These are phyloP conservation scores for Rotaria magnacalcarata DNA, from an alignment of 2,888 invertebrate species.

Conservation along the genomic window DNA sequence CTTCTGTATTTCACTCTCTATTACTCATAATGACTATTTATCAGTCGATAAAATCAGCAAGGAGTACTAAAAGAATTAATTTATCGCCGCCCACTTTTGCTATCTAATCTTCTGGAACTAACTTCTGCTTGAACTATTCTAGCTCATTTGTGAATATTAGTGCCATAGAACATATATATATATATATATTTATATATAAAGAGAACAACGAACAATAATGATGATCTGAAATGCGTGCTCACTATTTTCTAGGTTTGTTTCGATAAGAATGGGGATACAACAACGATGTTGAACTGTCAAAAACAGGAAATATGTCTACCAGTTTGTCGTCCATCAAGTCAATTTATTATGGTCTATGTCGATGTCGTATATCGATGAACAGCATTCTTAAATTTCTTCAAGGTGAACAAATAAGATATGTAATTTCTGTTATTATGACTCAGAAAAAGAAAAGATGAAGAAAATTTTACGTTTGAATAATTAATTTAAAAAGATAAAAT, in stretches of 20 bases:
- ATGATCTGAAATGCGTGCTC: neutral
- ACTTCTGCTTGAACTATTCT: neutral
- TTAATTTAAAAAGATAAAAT: neutral
- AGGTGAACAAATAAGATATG: neutral
- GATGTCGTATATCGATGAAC: neutral
- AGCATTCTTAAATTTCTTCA: neutral
- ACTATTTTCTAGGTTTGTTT: neutral
- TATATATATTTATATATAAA: neutral
- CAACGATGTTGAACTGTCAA: neutral
- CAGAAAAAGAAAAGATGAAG: neutral
- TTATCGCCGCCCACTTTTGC: neutral
- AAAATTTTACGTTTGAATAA: neutral
- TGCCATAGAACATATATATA: neutral
- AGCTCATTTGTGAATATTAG: neutral
- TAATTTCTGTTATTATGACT: neutral
- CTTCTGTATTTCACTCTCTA: neutral
- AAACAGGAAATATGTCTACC: neutral
- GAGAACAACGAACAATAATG: neutral
- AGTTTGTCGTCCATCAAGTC: neutral
- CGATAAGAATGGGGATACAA: neutral
- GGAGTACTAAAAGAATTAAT: neutral
- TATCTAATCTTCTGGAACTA: neutral
- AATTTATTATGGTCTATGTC: neutral
- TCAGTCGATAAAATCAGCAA: neutral
- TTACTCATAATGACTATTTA: neutral